A percentile compares a stretch with the other conserved stretches of the same genome.
Evolutionary conservation across 2,797 vertebrate species (phyloP).

Genomic region (Periophthalmus magnuspinnatus): DNA sequence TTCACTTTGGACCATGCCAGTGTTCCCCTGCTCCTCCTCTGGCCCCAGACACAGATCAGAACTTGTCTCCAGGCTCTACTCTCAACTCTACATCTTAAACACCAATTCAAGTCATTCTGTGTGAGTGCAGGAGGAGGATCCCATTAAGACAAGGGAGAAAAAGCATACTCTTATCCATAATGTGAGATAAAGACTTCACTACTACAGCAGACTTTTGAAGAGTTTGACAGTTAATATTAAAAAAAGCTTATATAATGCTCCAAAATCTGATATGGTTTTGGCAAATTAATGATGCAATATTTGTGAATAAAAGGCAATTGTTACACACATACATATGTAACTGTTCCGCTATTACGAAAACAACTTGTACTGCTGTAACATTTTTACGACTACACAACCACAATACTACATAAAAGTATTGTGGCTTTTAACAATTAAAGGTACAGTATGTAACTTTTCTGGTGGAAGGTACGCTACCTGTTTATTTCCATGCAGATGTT

Average conservation of each 20-base stretch:
- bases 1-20: not conserved
- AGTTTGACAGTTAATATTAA: not conserved
- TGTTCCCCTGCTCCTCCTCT: not conserved
- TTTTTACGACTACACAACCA: no score
- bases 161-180: not conserved
- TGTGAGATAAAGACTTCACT: not conserved
- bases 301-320: not conserved
- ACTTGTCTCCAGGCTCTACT: not conserved
- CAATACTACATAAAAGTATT: no score
- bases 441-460: no score
- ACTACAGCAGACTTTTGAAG: not conserved
- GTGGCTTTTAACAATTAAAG: no score
- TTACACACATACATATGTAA: not conserved
- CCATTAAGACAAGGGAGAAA: not conserved
- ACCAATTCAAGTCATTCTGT: not conserved
- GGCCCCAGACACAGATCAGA: not conserved
- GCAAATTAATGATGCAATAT: not conserved
- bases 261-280: not conserved
- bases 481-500: no score
- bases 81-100: not conserved
- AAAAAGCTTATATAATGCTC: not conserved
- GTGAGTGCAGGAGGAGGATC: slow-evolving; percentile 1
- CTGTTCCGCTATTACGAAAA: no score
- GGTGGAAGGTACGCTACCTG: no score
- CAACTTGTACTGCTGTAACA: no score